Percentiles rank a stretch among this genome's conserved stretches.
These are phyloP conservation scores for Cheirogaleus medius DNA, from an alignment of 2,113 vertebrate species.

Conservation along the genomic window DNA sequence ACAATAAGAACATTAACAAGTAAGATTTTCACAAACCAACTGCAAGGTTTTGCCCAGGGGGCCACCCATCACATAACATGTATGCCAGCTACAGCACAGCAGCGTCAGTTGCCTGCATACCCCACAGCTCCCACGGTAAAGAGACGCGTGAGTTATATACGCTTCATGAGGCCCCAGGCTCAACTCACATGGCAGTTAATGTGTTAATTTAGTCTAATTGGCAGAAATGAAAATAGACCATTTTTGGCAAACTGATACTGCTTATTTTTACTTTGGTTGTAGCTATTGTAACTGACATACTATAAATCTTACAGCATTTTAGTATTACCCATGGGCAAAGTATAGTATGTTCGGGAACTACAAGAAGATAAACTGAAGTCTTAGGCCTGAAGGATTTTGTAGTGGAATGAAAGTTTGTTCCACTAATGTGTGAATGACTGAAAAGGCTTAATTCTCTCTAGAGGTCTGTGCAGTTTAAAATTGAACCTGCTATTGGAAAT, in stretches of 20 bases:
- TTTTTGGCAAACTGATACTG: neutral
- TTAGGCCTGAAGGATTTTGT: neutral
- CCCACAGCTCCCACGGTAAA: too few species aligned
- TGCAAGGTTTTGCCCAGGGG: too few species aligned
- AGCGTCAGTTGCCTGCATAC: too few species aligned
- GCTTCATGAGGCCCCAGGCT: too few species aligned
- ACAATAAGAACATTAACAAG: too few species aligned
- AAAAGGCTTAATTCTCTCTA: neutral
- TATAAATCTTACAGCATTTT: neutral
- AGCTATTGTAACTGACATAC: neutral
- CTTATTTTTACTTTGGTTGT: constrained; percentile 14
- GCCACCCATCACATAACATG: too few species aligned
- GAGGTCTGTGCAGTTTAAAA: neutral
- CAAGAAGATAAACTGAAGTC: neutral
- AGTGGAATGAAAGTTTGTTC: neutral
- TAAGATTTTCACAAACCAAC: too few species aligned
- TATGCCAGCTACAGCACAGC: too few species aligned
- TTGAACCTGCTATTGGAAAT: neutral
- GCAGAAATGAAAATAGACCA: neutral
- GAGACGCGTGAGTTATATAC: too few species aligned
- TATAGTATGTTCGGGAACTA: neutral
- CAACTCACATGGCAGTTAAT: too few species aligned
- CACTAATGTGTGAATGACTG: neutral
- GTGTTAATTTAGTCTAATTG: constrained; percentile 16
- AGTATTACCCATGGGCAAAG: neutral